These are phyloP conservation scores for Pachyrhynchus sulphureomaculatus DNA, from an alignment of 1,140 invertebrate genomes.

Conservation along the genomic window DNA sequence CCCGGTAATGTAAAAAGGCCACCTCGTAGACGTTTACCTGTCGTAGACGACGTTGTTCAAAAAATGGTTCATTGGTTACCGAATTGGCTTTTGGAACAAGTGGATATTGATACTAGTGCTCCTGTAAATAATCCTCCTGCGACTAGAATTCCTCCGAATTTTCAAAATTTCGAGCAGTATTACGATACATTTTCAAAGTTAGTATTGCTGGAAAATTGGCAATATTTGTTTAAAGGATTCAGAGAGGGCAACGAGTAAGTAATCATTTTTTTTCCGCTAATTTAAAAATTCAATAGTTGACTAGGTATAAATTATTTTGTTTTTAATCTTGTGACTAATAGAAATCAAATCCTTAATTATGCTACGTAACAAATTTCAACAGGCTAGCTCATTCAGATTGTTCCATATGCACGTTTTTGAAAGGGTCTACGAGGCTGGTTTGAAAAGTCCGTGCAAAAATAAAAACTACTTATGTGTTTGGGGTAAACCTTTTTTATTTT, in stretches of 20 bases:
- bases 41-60: conserved; percentile 13
- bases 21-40: background rate
- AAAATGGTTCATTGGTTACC: conserved; percentile 29
- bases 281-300: too few relatives aligned
- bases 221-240: conserved; percentile 24
- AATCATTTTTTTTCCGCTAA: background rate
- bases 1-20: background rate
- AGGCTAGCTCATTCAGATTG: too few relatives aligned
- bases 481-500: too few relatives aligned
- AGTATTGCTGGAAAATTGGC: conserved; percentile 33
- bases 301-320: too few relatives aligned
- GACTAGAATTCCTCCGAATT: conserved; percentile 18
- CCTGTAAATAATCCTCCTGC: conserved; percentile 23
- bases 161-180: conserved; percentile 26
- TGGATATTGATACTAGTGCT: conserved; percentile 19
- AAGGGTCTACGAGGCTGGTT: too few relatives aligned
- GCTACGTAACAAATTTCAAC: too few relatives aligned
- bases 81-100: conserved; percentile 33
- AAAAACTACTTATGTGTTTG: too few relatives aligned
- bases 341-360: too few relatives aligned
- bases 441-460: too few relatives aligned
- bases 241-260: conserved; percentile 6
- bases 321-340: too few relatives aligned
- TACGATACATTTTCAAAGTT: conserved; percentile 25
- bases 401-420: too few relatives aligned